Percentiles rank a stretch among this genome's conserved stretches.
Conservation (phyloP, 1,140 invertebrate species). For the Drosophila mojavensis region DNA sequence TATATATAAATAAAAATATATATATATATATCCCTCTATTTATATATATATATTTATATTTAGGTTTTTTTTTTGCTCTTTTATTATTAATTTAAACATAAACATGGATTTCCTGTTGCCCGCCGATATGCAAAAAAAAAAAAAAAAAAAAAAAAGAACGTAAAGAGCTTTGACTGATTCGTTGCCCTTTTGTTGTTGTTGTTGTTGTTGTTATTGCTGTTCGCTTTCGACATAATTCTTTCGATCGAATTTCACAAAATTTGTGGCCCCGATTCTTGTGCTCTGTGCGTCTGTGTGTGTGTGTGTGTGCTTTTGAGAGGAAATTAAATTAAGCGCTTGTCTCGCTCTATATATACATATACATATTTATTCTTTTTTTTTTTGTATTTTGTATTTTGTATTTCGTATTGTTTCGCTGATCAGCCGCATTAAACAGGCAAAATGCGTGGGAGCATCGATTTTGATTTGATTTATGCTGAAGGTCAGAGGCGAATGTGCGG, state of each 20-base stretch:
- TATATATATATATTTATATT: conserved; percentile 20
- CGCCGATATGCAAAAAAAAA: conserved; percentile 71
- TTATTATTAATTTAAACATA: conserved; percentile 82
- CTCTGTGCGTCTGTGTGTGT: conserved; percentile 26
- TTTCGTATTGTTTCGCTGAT: conserved; percentile 41
- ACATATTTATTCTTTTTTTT: neutral
- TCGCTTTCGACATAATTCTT: conserved; percentile 58
- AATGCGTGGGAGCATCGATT: conserved; percentile 82
- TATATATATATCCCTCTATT: conserved; percentile 3
- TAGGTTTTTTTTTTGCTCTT: conserved; percentile 28
- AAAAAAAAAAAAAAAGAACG: conserved; percentile 48
- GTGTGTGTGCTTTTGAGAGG: conserved; percentile 47
- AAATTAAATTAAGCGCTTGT: conserved; percentile 79
- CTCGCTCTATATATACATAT: conserved; percentile 30
- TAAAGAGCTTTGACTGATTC: conserved; percentile 61
- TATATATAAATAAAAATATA: conserved; percentile 11
- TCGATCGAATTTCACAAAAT: conserved; percentile 78
- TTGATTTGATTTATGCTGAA: conserved; percentile 51
- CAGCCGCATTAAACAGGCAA: conserved; percentile 39
- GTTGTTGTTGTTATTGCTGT: conserved; percentile 36
- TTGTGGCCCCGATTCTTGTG: conserved; percentile 26
- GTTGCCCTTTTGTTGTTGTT: conserved; percentile 22
- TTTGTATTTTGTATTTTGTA: conserved; percentile 19
- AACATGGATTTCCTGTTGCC: conserved; percentile 82
- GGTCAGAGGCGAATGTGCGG: conserved; percentile 35